Percentiles rank a stretch among this genome's conserved stretches.
Conservation (phyloP, 2,113 vertebrate species). For the Chiloscyllium plagiosum region DNA sequence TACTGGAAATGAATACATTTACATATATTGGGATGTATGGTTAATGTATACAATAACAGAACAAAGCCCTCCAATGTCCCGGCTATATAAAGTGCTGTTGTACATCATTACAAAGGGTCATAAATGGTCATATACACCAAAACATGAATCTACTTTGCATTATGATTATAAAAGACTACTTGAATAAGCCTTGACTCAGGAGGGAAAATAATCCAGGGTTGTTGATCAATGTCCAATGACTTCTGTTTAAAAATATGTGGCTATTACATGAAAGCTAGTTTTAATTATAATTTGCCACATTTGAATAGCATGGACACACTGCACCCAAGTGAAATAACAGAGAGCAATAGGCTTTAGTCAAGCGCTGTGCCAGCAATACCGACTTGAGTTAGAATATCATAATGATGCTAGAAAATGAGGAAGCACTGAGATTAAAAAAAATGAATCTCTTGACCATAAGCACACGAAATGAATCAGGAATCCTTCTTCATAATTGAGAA, state of each 20-base stretch:
- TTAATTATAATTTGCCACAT: neutral
- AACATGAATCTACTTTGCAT: neutral
- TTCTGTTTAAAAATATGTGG: neutral
- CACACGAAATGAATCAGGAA: neutral
- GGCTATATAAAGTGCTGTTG: slow-evolving; percentile 52
- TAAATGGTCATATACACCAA: slow-evolving; percentile 58
- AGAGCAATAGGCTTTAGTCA: neutral
- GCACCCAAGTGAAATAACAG: too few relatives aligned
- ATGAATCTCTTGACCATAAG: neutral
- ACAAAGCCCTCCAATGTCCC: slow-evolving; percentile 45
- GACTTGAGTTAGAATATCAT: neutral
- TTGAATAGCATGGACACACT: neutral
- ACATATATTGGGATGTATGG: neutral
- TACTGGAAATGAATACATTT: neutral
- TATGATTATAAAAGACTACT: neutral
- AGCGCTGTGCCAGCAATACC: neutral
- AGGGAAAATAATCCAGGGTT: neutral
- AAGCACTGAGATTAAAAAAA: neutral
- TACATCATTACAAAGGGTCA: slow-evolving; percentile 38
- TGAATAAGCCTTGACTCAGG: neutral
- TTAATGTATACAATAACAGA: slow-evolving; percentile 43
- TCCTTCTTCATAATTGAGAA: neutral
- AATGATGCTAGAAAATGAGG: neutral
- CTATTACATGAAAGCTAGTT: neutral
- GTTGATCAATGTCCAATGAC: neutral